Percentiles rank a stretch among this genome's conserved stretches.
These are phyloP conservation scores for Beroe forskalii DNA, from an alignment of 37 sponge, comb jelly and placozoan genomes.

Conservation along the genomic window DNA sequence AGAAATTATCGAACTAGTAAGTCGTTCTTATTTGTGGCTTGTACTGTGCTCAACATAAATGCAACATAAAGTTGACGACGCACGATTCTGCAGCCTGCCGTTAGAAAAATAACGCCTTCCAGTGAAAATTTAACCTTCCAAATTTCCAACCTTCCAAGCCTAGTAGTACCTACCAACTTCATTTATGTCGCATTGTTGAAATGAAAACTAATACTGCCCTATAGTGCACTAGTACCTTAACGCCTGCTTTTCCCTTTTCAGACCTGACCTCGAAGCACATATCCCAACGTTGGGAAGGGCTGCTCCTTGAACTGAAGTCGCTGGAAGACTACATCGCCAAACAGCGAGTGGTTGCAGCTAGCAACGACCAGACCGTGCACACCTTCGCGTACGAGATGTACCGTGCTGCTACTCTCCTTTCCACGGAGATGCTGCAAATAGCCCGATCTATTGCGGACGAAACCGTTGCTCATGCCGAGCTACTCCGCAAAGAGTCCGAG, in stretches of 20 bases:
- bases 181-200: too few relatives aligned
- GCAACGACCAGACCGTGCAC: background rate
- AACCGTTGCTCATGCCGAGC: background rate
- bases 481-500: background rate
- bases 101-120: too few relatives aligned
- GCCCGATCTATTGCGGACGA: background rate
- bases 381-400: background rate
- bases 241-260: background rate
- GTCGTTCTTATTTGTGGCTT: background rate
- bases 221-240: too few relatives aligned
- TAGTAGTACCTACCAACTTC: too few relatives aligned
- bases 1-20: conserved; percentile 14
- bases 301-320: background rate
- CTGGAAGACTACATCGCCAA: background rate
- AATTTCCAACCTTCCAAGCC: too few relatives aligned
- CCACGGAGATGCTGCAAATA: background rate
- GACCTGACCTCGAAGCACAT: background rate
- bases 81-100: too few relatives aligned
- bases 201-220: too few relatives aligned
- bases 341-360: background rate
- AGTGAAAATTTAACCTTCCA: too few relatives aligned
- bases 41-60: background rate
- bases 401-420: background rate
- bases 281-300: background rate
- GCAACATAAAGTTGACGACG: background rate